Percentiles rank a stretch among this genome's conserved stretches.
phyloP scores from a whole-genome alignment of 1,140 invertebrate genomes.

The Coelopa frigida region DNA sequence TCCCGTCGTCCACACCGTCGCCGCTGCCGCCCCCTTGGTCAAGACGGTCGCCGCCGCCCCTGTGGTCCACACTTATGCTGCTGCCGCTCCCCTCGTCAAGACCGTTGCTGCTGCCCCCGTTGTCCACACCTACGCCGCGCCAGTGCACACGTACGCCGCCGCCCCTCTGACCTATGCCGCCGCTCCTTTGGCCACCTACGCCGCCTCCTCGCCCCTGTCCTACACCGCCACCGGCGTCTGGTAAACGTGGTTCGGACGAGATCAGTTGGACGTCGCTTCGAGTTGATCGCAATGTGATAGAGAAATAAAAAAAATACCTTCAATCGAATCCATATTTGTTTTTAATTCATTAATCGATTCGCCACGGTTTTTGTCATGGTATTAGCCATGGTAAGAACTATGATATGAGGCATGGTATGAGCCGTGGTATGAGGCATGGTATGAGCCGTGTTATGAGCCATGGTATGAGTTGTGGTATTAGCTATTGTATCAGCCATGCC shows the following conservation, averaged over 20 bases:
- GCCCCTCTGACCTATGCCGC: constrained; percentile 31
- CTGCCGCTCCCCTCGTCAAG: constrained; percentile 25
- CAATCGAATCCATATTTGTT: too few species aligned
- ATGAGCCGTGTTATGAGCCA: too few species aligned
- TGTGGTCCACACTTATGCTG: constrained; percentile 20
- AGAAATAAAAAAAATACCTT: too few species aligned
- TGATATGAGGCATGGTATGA: too few species aligned
- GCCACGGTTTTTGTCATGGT: too few species aligned
- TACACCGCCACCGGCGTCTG: constrained; percentile 25
- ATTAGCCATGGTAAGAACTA: too few species aligned
- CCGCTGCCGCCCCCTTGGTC: constrained; percentile 6
- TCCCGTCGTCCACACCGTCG: constrained; percentile 17
- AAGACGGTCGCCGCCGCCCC: constrained; percentile 21
- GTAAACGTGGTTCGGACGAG: constrained; percentile 28
- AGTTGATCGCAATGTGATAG: background rate
- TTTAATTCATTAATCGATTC: too few species aligned
- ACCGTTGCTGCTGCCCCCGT: constrained; percentile 19
- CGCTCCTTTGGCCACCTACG: constrained; percentile 15
- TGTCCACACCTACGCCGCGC: constrained; percentile 10
- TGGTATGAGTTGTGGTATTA: too few species aligned
- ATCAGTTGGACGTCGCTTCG: background rate
- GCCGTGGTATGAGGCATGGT: too few species aligned
- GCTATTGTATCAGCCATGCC: too few species aligned
- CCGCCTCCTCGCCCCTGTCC: constrained; percentile 20
- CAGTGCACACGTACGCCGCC: constrained; percentile 17